A percentile compares a stretch with the other conserved stretches of the same genome.
phyloP scores from a whole-genome alignment of 2,888 invertebrate species.

The Leucozona laternaria region DNA sequence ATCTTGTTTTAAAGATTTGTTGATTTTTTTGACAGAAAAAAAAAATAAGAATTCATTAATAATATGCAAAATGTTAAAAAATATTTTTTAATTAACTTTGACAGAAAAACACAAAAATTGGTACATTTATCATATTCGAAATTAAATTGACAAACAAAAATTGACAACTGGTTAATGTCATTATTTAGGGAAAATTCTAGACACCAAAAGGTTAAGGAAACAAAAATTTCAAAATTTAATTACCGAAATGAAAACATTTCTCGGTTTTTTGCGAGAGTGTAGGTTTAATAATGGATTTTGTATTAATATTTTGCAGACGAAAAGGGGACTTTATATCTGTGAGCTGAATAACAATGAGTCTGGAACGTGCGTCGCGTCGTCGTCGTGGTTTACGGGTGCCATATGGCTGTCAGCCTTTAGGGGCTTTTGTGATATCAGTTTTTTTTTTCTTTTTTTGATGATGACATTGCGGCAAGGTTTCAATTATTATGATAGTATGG shows the following conservation, averaged over 20 bases:
- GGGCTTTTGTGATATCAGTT: neutral
- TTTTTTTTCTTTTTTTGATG: neutral
- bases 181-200: neutral
- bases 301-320: slow-evolving; percentile 4
- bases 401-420: neutral
- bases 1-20: neutral
- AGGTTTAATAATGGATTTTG: slow-evolving; percentile 9
- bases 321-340: neutral
- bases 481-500: neutral
- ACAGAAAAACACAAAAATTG: neutral
- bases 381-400: neutral
- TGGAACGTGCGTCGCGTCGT: neutral
- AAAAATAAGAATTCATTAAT: neutral
- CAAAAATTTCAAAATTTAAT: slow-evolving; percentile 23
- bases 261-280: neutral
- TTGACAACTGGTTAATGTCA: neutral
- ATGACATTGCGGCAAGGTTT: neutral
- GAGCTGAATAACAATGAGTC: slow-evolving; percentile 30
- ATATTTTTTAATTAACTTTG: neutral
- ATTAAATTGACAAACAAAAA: neutral
- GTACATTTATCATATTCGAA: neutral
- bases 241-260: slow-evolving; percentile 30
- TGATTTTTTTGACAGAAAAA: neutral
- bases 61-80: no score
- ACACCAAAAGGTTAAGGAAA: neutral